Conservation (phyloP, 2,797 vertebrate species). For the Semaprochilodus insignis region DNA sequence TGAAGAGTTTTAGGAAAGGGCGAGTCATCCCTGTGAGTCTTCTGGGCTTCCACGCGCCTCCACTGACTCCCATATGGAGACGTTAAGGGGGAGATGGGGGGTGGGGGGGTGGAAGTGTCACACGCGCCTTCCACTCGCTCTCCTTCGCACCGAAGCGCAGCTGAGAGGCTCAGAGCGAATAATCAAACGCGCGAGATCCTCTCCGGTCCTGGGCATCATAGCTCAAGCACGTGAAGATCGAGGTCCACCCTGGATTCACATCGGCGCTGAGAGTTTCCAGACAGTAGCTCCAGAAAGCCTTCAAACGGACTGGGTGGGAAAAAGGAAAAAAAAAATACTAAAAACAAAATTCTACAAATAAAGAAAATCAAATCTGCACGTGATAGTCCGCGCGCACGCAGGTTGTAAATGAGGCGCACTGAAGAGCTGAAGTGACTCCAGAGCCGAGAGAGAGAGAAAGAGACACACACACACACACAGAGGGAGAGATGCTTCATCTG, state of each 20-base stretch:
- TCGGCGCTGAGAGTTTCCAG: too few relatives aligned
- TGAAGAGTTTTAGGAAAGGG: conserved; percentile 89
- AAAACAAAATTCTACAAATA: too few relatives aligned
- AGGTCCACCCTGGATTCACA: too few relatives aligned
- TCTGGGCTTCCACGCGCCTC: conserved; percentile 78
- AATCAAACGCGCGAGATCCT: conserved; percentile 65
- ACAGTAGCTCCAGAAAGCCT: too few relatives aligned
- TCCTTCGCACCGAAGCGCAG: conserved; percentile 65
- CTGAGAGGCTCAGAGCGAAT: conserved; percentile 63
- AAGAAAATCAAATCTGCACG: too few relatives aligned
- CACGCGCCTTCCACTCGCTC: conserved; percentile 74
- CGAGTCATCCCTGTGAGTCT: conserved; percentile 95
- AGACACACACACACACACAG: neutral
- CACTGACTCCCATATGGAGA: conserved; percentile 76
- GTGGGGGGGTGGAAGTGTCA: conserved; percentile 58
- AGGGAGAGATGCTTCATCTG: conserved; percentile 28
- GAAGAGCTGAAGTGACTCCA: neutral
- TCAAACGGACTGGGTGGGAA: too few relatives aligned
- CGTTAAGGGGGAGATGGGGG: neutral
- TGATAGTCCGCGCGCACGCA: too few relatives aligned
- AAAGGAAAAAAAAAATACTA: too few relatives aligned
- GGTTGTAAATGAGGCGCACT: too few relatives aligned
- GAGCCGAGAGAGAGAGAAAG: neutral
- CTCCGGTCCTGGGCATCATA: conserved; percentile 75
- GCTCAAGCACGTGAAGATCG: conserved; percentile 44